These are phyloP conservation scores for Fulica atra DNA, from an alignment of 2,113 vertebrate genomes.

Conservation along the genomic window DNA sequence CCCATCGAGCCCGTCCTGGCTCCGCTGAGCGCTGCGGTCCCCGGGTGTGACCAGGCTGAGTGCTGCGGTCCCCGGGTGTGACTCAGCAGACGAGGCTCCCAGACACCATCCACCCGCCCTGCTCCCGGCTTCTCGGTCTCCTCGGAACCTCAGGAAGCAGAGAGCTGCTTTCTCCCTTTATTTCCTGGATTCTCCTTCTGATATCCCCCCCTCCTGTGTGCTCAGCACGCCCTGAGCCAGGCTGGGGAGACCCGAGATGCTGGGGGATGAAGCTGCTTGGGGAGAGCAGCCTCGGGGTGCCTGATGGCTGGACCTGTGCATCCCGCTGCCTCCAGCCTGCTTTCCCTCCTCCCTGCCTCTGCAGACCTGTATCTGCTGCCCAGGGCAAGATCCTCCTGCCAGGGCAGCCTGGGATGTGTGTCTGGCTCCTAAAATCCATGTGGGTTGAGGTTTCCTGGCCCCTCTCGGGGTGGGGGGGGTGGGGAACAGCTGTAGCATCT, in stretches of 20 bases:
- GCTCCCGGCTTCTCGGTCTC: not conserved
- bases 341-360: not conserved
- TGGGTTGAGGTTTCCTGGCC: not conserved
- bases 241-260: not conserved
- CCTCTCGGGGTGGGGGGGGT: not conserved
- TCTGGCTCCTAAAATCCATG: rapidly evolving
- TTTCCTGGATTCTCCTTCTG: too few species aligned
- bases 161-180: not conserved
- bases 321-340: not conserved
- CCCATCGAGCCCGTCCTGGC: not conserved
- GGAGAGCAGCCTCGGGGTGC: not conserved
- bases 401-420: not conserved
- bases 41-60: not conserved
- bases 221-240: not conserved
- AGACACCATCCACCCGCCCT: not conserved
- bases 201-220: not conserved
- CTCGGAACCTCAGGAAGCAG: not conserved
- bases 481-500: rapidly evolving
- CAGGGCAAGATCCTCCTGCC: not conserved
- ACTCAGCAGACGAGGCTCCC: constrained; percentile 2
- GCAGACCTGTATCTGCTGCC: not conserved
- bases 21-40: not conserved
- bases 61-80: not conserved
- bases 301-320: not conserved
- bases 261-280: not conserved